phyloP scores from a whole-genome alignment of 2,888 invertebrate genomes.

The Branchipolynoe longqiensis region DNA sequence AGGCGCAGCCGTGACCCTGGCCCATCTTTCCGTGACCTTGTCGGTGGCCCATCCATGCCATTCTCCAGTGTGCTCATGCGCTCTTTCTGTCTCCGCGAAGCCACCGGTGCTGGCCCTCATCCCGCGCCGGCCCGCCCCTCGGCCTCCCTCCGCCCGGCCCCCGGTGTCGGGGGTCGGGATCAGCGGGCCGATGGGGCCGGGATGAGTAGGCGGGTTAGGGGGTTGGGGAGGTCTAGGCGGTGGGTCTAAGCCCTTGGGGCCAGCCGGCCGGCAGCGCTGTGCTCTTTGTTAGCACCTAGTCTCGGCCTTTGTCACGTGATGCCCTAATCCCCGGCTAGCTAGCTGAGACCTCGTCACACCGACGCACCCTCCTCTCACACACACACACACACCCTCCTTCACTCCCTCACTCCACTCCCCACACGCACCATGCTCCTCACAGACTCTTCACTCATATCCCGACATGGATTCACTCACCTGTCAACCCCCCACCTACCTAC shows the following conservation, averaged over 20 bases:
- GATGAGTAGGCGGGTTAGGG: neutral
- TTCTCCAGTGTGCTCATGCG: no score
- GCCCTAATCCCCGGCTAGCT: neutral
- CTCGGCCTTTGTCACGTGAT: neutral
- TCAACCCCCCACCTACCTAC: no score
- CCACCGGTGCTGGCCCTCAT: neutral
- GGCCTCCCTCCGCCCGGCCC: neutral
- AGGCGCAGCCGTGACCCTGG: neutral
- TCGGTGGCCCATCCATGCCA: neutral
- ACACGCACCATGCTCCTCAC: no score
- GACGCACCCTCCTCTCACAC: no score
- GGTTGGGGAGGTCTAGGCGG: no score
- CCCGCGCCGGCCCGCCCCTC: neutral
- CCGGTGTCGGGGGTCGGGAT: neutral
- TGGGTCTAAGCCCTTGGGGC: neutral
- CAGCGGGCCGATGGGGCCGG: neutral
- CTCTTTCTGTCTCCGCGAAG: no score
- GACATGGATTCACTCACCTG: no score
- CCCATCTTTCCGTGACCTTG: slow-evolving; percentile 21
- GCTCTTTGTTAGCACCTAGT: neutral
- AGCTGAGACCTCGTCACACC: no score
- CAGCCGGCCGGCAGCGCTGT: neutral
- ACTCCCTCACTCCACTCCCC: no score
- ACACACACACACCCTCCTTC: no score
- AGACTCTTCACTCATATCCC: no score